These are phyloP conservation scores for Hydriomena furcata DNA, from an alignment of 2,888 invertebrate genomes.

Conservation along the genomic window DNA sequence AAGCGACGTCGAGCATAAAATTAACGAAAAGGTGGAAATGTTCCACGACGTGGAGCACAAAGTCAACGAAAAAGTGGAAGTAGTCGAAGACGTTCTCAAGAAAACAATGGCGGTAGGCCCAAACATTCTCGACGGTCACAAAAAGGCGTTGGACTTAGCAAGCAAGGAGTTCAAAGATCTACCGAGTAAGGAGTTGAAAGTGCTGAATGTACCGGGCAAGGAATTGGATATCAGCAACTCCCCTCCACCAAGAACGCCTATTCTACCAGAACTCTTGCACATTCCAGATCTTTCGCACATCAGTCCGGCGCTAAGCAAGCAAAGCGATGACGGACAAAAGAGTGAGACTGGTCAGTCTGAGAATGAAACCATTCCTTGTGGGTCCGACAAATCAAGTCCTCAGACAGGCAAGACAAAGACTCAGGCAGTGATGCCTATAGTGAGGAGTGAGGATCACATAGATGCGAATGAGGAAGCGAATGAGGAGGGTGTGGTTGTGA, in stretches of 20 bases:
- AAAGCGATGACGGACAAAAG: constrained; percentile 73
- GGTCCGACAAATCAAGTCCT: constrained; percentile 77
- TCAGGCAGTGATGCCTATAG: constrained; percentile 78
- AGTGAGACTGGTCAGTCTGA: constrained; percentile 75
- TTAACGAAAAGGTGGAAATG: constrained; percentile 6
- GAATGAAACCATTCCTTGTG: constrained; percentile 78
- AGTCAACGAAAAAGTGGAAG: constrained; percentile 58
- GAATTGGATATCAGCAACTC: constrained; percentile 62
- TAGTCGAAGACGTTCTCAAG: constrained; percentile 64
- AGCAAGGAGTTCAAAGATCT: constrained; percentile 52
- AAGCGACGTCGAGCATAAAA: constrained; percentile 24
- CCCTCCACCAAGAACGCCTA: constrained; percentile 74
- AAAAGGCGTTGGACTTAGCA: constrained; percentile 61
- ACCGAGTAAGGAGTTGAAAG: constrained; percentile 56
- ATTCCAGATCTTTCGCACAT: constrained; percentile 70
- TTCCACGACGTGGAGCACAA: constrained; percentile 39
- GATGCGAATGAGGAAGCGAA: constrained; percentile 52
- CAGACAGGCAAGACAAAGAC: constrained; percentile 71
- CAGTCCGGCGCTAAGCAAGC: constrained; percentile 70
- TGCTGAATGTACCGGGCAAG: constrained; percentile 63
- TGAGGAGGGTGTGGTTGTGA: constrained; percentile 66
- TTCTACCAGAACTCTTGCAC: constrained; percentile 67
- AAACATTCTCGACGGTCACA: constrained; percentile 55
- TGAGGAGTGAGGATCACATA: constrained; percentile 72
- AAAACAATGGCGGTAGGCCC: constrained; percentile 62